Conservation (phyloP, 2,797 vertebrate genomes). For the Tapera naevia region DNA sequence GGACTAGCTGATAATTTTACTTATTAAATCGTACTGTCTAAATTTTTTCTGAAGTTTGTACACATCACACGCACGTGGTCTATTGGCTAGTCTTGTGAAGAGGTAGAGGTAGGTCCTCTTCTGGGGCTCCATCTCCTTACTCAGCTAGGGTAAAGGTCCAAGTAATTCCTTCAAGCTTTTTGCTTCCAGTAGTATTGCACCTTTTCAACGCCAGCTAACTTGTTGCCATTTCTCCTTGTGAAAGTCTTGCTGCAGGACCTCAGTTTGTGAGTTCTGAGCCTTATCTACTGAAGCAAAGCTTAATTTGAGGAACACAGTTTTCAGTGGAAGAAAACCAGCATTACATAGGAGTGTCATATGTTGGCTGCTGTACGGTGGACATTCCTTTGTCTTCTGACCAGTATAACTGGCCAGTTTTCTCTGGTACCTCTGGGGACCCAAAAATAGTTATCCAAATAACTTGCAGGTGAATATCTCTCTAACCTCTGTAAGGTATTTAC, state of each 20-base stretch:
- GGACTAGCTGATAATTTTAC: not conserved
- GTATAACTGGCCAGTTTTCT: not conserved
- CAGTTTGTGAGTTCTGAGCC: not conserved
- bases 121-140: not conserved
- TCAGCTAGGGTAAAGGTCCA: not conserved
- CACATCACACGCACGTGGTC: not conserved
- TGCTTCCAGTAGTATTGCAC: not conserved
- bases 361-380: not conserved
- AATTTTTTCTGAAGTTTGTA: not conserved
- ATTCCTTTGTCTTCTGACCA: not conserved
- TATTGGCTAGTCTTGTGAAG: not conserved
- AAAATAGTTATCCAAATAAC: not conserved
- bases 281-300: not conserved
- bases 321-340: not conserved
- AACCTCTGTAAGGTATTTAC: not conserved
- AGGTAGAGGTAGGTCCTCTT: not conserved
- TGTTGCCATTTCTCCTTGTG: not conserved
- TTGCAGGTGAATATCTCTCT: not conserved
- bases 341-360: not conserved
- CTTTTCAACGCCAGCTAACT: not conserved
- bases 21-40: not conserved
- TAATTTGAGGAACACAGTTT: not conserved
- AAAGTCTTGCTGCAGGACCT: not conserved
- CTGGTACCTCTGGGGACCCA: not conserved
- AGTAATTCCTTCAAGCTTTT: not conserved